Percentiles rank a stretch among this genome's conserved stretches.
These are phyloP conservation scores for Nasonia giraulti DNA, from an alignment of 1,140 invertebrate genomes.

Conservation along the genomic window DNA sequence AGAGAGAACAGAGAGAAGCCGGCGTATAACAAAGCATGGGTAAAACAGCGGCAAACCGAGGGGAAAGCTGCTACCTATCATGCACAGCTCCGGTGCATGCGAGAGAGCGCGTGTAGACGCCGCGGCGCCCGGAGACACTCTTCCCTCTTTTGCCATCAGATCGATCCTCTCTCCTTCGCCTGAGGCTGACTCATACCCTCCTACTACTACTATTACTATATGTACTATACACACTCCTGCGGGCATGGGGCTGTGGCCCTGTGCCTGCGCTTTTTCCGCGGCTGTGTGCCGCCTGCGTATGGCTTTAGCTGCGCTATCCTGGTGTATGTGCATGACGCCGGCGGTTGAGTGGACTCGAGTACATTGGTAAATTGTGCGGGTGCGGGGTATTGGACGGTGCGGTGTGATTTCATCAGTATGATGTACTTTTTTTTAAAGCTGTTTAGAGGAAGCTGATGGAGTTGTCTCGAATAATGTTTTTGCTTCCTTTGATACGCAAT, in stretches of 20 bases:
- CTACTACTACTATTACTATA: constrained; percentile 32
- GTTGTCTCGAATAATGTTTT: too few relatives aligned
- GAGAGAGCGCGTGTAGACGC: constrained; percentile 66
- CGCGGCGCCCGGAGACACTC: constrained; percentile 66
- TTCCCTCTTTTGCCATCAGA: constrained; percentile 60
- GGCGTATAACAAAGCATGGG: background rate
- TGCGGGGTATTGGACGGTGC: too few relatives aligned
- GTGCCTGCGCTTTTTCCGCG: constrained; percentile 9
- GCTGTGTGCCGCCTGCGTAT: background rate
- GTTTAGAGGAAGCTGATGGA: too few relatives aligned
- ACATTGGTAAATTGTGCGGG: too few relatives aligned
- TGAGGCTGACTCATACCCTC: constrained; percentile 68
- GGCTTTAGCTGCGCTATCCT: background rate
- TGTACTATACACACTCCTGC: too few relatives aligned
- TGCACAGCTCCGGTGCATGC: background rate
- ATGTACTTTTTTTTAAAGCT: too few relatives aligned
- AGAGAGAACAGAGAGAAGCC: background rate
- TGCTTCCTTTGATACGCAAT: too few relatives aligned
- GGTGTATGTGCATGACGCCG: too few relatives aligned
- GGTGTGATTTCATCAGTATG: too few relatives aligned
- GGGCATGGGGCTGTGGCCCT: background rate
- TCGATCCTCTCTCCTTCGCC: constrained; percentile 68
- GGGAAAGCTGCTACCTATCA: background rate
- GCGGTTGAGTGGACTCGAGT: too few relatives aligned
- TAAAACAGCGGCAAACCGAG: background rate